Base-by-base conservation (phyloP, 2,113 vertebrate species). In the Nettapus auritus region DNA sequence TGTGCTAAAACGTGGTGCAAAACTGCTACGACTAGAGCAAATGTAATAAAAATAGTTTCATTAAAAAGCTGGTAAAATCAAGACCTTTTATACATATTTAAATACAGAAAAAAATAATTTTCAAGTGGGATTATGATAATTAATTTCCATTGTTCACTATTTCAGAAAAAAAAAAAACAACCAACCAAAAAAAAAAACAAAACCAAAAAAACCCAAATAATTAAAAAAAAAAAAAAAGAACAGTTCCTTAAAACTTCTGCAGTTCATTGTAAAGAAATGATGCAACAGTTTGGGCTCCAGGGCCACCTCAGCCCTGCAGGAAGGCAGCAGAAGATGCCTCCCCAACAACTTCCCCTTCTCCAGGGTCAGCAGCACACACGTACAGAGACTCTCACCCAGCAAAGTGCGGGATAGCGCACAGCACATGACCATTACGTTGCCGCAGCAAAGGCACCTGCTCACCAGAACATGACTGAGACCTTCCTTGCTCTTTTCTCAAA, bases 401-500 rank as follows among this genome's bases (percentile, higher is more conserved):
- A 9, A 4, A 44, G 55, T 6, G n/a, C 31, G 28, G 52, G 68
- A 8, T 20, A 52, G 57, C 22, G 46, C 53, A 25, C 3, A 14
- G 21, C 0, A 2, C 40, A 66, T 40, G 56, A 78, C 76, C 50
- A 8, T 38, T 50, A 5, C 21, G 40, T 7, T 74, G 74, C 60
- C 67, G 13, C 60, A 31, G 66, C 7, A 28, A 73, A 69, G 76
- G 53, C 90, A 97, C 94, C 94, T 97, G 96, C 95, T 88, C 85
- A 36, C 44, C 70, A 87, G 74, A 40, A 94, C 74, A 81, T 67
- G 86, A 52, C 88, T 84, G 77, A 96, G 74, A 87, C 66, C 74
- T 93, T 92, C 88, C 80, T 38, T n/a, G 20, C 26, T 81, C 62
- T 25, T 42, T 74, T 70, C 57, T 79, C 33, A 16, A 50, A 22